A percentile compares a stretch with the other conserved stretches of the same genome.
Conservation (phyloP, 2,113 vertebrate species). For the Oenanthe melanoleuca region DNA sequence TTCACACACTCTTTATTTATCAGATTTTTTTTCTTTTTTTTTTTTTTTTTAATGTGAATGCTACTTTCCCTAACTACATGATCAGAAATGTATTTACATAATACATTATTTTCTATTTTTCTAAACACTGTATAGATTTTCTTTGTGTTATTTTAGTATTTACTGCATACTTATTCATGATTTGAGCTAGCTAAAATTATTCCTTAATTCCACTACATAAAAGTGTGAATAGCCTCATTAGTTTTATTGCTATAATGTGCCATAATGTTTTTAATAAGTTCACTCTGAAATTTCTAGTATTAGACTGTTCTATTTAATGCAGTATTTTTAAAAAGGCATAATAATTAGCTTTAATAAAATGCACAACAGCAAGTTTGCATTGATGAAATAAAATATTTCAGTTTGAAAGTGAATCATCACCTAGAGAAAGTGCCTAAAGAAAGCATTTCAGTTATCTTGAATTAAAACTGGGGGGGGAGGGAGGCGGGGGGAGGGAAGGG, state of each 20-base stretch:
- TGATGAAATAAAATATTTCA: not conserved
- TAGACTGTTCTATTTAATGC: not conserved
- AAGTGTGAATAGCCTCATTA: not conserved
- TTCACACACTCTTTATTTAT: not conserved
- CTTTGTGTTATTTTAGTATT: not conserved
- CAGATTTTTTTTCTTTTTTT: not conserved
- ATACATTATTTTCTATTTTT: not conserved
- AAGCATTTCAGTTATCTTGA: not conserved
- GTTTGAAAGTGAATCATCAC: not conserved
- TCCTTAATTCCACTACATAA: not conserved
- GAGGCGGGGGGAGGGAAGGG: accelerated
- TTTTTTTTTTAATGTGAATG: not conserved
- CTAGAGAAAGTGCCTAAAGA: not conserved
- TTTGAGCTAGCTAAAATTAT: not conserved
- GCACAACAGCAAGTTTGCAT: not conserved
- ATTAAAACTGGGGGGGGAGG: not conserved
- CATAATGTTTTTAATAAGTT: not conserved
- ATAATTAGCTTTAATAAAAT: not conserved
- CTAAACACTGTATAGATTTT: not conserved
- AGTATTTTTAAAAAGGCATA: not conserved
- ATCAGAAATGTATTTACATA: not conserved
- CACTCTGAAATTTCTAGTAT: not conserved
- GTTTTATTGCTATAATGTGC: not conserved
- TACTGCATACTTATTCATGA: not conserved
- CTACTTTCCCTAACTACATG: not conserved